These are phyloP conservation scores for Oophaga sylvatica DNA, from an alignment of 2,797 vertebrate genomes.

Conservation along the genomic window DNA sequence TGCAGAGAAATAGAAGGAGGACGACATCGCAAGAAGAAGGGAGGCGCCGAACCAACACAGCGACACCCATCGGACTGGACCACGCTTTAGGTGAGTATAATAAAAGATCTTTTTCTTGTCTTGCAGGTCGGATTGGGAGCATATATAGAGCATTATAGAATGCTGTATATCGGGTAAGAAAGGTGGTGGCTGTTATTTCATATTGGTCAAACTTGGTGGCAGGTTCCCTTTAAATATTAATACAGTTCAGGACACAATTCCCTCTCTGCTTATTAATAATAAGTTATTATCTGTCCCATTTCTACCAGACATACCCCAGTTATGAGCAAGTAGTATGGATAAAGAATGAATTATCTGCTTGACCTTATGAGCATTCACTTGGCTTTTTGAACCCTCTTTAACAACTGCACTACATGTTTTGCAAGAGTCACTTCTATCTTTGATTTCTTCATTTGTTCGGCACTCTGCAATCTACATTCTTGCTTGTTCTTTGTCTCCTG, in stretches of 20 bases:
- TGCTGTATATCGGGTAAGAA: no score
- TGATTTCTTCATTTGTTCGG: slow-evolving; percentile 61
- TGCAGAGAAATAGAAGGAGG: no score
- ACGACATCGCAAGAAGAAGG: no score
- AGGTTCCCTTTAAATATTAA: not conserved
- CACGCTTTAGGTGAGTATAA: no score
- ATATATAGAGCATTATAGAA: no score
- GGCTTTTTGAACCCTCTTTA: slow-evolving; percentile 54
- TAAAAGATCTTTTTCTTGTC: no score
- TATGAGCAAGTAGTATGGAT: slow-evolving; percentile 46
- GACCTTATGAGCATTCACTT: slow-evolving; percentile 55
- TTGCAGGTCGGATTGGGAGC: no score
- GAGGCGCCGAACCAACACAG: no score
- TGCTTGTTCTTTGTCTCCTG: slow-evolving; percentile 59
- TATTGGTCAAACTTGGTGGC: no score
- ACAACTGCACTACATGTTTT: slow-evolving; percentile 42
- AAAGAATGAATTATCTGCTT: slow-evolving; percentile 52
- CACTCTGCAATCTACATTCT: slow-evolving; percentile 53
- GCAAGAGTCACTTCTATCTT: slow-evolving; percentile 55
- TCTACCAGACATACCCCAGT: slow-evolving; percentile 50
- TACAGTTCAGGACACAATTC: not conserved
- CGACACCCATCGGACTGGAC: no score
- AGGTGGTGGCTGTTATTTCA: no score
- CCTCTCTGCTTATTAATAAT: not conserved
- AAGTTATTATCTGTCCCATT: not conserved